A percentile compares a stretch with the other conserved stretches of the same genome.
These are phyloP conservation scores for Dorcus hopei DNA, from an alignment of 2,888 invertebrate genomes.

Conservation along the genomic window DNA sequence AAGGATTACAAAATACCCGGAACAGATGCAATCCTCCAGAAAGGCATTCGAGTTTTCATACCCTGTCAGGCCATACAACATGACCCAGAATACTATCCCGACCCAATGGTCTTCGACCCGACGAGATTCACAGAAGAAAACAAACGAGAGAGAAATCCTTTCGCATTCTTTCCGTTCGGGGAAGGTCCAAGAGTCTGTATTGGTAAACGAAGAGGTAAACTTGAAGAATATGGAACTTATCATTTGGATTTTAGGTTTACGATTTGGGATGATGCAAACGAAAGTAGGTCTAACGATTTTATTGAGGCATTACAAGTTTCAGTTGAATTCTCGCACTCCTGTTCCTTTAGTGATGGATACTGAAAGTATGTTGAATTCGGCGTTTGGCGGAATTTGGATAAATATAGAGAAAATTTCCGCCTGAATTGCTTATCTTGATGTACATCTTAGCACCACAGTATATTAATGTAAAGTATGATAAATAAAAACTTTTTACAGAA, in stretches of 20 bases:
- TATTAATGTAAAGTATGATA: too few relatives aligned
- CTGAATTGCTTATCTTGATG: too few relatives aligned
- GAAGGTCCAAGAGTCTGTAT: slow-evolving; percentile 57
- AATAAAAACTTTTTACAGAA: too few relatives aligned
- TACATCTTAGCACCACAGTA: too few relatives aligned
- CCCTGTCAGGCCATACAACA: slow-evolving; percentile 57
- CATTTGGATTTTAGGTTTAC: slow-evolving; percentile 30
- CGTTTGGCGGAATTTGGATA: slow-evolving; percentile 29
- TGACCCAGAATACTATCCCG: slow-evolving; percentile 56
- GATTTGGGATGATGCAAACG: slow-evolving; percentile 37
- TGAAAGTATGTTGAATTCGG: slow-evolving; percentile 18
- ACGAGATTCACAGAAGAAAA: slow-evolving; percentile 55
- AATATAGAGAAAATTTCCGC: slow-evolving; percentile 8
- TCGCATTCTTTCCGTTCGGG: slow-evolving; percentile 55
- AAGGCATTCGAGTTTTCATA: slow-evolving; percentile 54
- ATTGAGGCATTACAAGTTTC: slow-evolving; percentile 30
- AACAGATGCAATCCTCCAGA: slow-evolving; percentile 50
- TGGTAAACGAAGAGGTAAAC: slow-evolving; percentile 39
- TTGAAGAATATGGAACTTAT: too few relatives aligned
- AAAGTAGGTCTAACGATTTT: slow-evolving; percentile 31
- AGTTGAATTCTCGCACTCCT: slow-evolving; percentile 29
- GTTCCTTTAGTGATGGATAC: slow-evolving; percentile 27
- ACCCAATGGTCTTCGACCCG: slow-evolving; percentile 57
- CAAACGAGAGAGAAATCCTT: slow-evolving; percentile 47
- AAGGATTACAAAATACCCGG: slow-evolving; percentile 52